These are phyloP conservation scores for Drosophila sulfurigaster DNA, from an alignment of 1,140 invertebrate genomes.

Conservation along the genomic window DNA sequence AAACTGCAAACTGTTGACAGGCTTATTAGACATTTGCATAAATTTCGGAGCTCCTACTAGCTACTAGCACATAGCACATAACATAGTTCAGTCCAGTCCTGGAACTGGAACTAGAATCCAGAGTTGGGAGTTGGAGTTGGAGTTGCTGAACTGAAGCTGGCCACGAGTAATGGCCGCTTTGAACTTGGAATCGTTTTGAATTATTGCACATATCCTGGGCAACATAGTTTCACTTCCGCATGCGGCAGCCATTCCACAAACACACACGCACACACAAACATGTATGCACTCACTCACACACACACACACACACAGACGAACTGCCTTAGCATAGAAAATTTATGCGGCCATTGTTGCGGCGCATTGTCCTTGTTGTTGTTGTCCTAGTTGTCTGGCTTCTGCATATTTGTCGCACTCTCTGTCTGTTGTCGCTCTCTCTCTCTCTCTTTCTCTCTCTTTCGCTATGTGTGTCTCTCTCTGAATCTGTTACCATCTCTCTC, in stretches of 20 bases:
- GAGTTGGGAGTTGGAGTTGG: constrained; percentile 8
- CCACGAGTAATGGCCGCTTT: constrained; percentile 83
- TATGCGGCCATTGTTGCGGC: constrained; percentile 82
- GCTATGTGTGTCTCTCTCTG: background rate
- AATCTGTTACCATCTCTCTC: constrained; percentile 7
- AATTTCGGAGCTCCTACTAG: constrained; percentile 54
- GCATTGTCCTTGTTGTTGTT: constrained; percentile 72
- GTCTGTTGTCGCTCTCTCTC: constrained; percentile 45
- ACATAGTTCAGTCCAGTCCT: background rate
- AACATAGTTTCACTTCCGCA: constrained; percentile 84
- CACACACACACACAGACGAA: constrained; percentile 31
- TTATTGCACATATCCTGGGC: constrained; percentile 81
- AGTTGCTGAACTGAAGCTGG: constrained; percentile 27
- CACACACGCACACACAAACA: constrained; percentile 15
- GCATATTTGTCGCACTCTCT: constrained; percentile 78
- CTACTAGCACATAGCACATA: background rate
- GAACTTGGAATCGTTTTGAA: constrained; percentile 84
- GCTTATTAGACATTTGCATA: constrained; percentile 84
- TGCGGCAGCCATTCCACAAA: constrained; percentile 65
- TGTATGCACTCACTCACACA: constrained; percentile 20
- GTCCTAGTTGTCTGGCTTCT: constrained; percentile 78
- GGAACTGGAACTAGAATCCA: background rate
- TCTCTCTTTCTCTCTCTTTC: constrained; percentile 11
- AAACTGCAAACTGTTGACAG: constrained; percentile 81
- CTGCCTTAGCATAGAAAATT: constrained; percentile 73